A percentile compares a stretch with the other conserved stretches of the same genome.
phyloP scores from a whole-genome alignment of 2,888 invertebrate species.

The Conomelus anceps region DNA sequence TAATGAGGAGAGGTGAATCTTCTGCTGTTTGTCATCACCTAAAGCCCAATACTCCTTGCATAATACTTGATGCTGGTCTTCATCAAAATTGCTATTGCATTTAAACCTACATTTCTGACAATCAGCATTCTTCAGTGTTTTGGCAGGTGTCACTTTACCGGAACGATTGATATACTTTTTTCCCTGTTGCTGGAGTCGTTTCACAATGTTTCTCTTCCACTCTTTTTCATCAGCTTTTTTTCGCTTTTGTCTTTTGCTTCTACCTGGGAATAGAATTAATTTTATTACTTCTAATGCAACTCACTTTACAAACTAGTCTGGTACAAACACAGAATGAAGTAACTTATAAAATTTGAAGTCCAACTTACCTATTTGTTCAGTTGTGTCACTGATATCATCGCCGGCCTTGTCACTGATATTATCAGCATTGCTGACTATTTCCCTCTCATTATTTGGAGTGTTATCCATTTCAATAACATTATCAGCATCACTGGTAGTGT shows the following conservation, averaged over 20 bases:
- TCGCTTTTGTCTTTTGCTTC: neutral
- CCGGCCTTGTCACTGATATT: neutral
- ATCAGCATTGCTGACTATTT: neutral
- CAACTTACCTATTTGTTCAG: neutral
- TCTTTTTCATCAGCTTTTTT: constrained; percentile 4
- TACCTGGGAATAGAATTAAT: neutral
- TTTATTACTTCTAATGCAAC: neutral
- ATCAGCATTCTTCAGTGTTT: constrained; percentile 15
- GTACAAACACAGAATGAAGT: neutral
- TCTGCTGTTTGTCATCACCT: constrained; percentile 16
- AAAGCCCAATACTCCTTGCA: constrained; percentile 17
- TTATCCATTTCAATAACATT: neutral
- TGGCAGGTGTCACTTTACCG: constrained; percentile 5
- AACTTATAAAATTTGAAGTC: neutral
- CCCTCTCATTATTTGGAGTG: neutral
- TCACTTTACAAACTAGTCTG: neutral
- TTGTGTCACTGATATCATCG: neutral
- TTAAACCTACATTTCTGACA: constrained; percentile 17
- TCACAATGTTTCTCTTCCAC: constrained; percentile 4
- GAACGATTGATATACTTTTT: constrained; percentile 10
- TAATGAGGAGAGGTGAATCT: constrained; percentile 10
- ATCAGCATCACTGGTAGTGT: neutral
- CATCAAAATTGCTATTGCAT: constrained; percentile 15
- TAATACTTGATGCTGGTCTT: constrained; percentile 1
- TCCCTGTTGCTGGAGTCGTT: constrained; percentile 2